phyloP scores from a whole-genome alignment of 2,888 invertebrate genomes.

The Smittia aterrima region DNA sequence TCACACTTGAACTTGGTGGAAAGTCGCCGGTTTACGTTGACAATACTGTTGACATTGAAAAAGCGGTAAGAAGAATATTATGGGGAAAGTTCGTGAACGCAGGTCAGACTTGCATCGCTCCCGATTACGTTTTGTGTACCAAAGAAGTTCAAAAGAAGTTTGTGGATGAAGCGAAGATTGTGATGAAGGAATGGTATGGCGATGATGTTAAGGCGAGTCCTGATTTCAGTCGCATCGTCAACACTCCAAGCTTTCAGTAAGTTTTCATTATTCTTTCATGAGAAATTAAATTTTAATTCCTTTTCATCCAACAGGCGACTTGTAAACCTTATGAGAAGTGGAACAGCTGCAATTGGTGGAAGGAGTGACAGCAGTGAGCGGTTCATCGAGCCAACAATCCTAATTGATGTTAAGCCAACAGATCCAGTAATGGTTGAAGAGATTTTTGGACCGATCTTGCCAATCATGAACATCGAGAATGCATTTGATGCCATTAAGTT shows the following conservation, averaged over 20 bases:
- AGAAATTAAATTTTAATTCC: conserved; percentile 17
- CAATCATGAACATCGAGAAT: conserved; percentile 78
- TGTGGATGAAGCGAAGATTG: conserved; percentile 62
- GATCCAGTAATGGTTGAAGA: conserved; percentile 86
- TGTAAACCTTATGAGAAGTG: conserved; percentile 66
- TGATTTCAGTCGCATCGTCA: conserved; percentile 84
- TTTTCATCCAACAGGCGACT: conserved; percentile 68
- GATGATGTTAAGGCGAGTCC: conserved; percentile 74
- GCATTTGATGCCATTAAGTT: conserved; percentile 90
- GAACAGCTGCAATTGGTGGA: conserved; percentile 78
- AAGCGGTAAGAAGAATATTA: conserved; percentile 76
- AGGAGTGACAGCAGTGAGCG: conserved; percentile 68
- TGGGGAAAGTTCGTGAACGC: conserved; percentile 95
- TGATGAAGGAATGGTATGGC: conserved; percentile 80
- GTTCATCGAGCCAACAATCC: conserved; percentile 83
- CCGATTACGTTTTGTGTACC: conserved; percentile 88
- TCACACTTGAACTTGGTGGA: conserved; percentile 87
- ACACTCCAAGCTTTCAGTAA: conserved; percentile 79
- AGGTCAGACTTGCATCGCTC: conserved; percentile 96
- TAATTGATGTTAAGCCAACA: conserved; percentile 67
- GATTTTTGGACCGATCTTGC: conserved; percentile 95
- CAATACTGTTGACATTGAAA: conserved; percentile 71
- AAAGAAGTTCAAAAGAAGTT: conserved; percentile 74
- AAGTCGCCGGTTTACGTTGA: conserved; percentile 67
- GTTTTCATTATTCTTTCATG: conserved; percentile 45